Base-by-base conservation (phyloP, 2,797 vertebrate species). In the Eutrigla gurnardus region DNA sequence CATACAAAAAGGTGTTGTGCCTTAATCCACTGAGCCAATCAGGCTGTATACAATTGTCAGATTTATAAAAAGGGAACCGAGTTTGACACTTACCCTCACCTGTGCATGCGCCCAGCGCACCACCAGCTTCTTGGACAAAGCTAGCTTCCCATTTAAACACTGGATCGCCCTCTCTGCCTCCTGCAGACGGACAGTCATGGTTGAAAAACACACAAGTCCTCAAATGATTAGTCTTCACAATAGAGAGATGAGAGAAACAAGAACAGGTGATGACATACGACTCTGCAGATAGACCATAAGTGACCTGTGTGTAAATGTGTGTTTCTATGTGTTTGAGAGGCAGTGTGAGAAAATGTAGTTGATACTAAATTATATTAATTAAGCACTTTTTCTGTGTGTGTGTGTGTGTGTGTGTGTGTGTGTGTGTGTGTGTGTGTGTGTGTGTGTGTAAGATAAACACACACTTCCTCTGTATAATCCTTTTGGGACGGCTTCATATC, bases 91-190 rank as follows among this genome's bases (percentile, higher is more conserved):
- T 87, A 93, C 92, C 89, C 90, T 92, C 86, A 93, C 91, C 91
- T 88, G 89, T 62, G 90, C 98, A 0, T 99, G 98, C 4, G 97
- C 98, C 98, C 98, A 99, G 37, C 97, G 95, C 72, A 99, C 98
- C 36, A 99, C 97, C 88, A 99, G 69, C 77, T 98, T 99, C 94
- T 99, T 99, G 39, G 97, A 98, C 81, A 99, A 93, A 18, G 98
- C 98, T 86, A 99, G 92, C 79, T 99, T 99, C 80, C 98, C 98
- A 81, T 99, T 99, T 84, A 99, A 95, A 92, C 97, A 95, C 69
- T 99, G 97, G 90, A 99, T 99, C 2, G 97, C 98, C 81, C 97
- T 94, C 65, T 99, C 98, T 4, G 97, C 97, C 93, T 99, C 98
- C 98, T 99, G 93, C 77, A 68, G 36, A 73, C 61, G 78, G 33